phyloP scores from a whole-genome alignment of 2,797 vertebrate species.

The Ctenosaura bakeri region DNA sequence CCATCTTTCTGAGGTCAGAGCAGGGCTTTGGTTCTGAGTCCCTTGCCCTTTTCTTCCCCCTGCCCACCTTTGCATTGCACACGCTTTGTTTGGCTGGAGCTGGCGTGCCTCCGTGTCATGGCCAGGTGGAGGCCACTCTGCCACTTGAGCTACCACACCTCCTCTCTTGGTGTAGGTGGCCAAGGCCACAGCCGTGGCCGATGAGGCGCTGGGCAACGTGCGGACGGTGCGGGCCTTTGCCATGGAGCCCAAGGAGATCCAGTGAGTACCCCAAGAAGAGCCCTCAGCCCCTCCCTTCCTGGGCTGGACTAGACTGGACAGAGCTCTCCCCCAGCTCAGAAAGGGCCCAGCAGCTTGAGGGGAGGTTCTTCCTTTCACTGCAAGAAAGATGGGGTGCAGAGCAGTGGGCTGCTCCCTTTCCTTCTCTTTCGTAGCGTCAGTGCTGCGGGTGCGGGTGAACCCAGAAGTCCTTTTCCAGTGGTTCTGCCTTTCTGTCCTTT shows the following conservation, averaged over 20 bases:
- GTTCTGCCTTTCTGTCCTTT: neutral
- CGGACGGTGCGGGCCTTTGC: conserved; percentile 95
- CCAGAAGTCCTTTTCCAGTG: neutral
- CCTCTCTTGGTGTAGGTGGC: conserved; percentile 83
- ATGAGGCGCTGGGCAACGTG: conserved; percentile 93
- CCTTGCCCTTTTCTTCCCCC: neutral
- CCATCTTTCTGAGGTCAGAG: too few species aligned
- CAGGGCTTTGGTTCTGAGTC: neutral
- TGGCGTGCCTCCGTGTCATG: too few species aligned
- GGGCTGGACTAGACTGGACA: too few species aligned
- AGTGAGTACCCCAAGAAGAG: conserved; percentile 80
- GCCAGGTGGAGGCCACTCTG: too few species aligned
- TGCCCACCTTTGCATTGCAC: neutral
- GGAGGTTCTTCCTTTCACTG: neutral
- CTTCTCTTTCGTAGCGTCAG: neutral
- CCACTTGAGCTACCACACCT: neutral
- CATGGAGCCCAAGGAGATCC: conserved; percentile 91
- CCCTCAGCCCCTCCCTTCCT: too few species aligned
- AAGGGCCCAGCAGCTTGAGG: neutral
- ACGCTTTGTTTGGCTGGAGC: neutral
- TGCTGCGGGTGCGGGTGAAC: neutral
- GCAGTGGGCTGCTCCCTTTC: neutral
- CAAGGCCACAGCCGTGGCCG: conserved; percentile 91
- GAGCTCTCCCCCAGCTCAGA: neutral
- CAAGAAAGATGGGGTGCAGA: too few species aligned